These are phyloP conservation scores for Syncerus caffer DNA, from an alignment of 2,797 vertebrate species.

Conservation along the genomic window DNA sequence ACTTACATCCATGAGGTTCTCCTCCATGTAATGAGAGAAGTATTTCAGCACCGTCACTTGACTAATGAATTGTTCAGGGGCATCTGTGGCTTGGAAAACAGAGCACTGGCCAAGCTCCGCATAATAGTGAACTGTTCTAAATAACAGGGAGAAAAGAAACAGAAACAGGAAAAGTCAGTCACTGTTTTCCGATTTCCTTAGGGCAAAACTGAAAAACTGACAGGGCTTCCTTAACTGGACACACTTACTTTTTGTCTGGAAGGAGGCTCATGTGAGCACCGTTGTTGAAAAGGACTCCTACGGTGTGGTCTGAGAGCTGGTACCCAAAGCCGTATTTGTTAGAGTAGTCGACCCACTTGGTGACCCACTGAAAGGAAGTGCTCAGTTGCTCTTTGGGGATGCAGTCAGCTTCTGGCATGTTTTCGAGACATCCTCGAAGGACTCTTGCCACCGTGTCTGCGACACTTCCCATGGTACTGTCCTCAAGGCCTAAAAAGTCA, in stretches of 20 bases:
- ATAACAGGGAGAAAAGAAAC: not conserved
- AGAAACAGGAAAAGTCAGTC: not conserved
- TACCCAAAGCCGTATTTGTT: conserved; percentile 99
- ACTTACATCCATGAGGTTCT: conserved; percentile 99
- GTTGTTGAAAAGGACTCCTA: conserved; percentile 98
- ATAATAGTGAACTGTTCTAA: conserved; percentile 96
- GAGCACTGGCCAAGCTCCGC: conserved; percentile 95
- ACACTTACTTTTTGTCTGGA: conserved; percentile 94
- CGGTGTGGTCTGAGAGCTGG: conserved; percentile 97
- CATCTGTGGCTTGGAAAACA: conserved; percentile 91
- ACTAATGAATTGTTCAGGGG: conserved; percentile 95
- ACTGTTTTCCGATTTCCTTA: not conserved
- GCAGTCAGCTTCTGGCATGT: conserved; percentile 92
- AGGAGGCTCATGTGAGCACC: conserved; percentile 98
- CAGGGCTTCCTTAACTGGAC: not conserved
- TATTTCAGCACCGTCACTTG: conserved; percentile 99
- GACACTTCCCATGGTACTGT: conserved; percentile 93
- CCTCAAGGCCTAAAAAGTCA: conserved; percentile 90
- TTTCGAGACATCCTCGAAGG: conserved; percentile 93
- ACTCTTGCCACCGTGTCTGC: conserved; percentile 95
- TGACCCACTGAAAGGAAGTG: conserved; percentile 96
- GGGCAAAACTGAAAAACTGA: not conserved
- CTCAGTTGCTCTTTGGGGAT: conserved; percentile 90
- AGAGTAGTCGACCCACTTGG: conserved; percentile 99
- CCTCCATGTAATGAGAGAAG: conserved; percentile 99